phyloP scores from a whole-genome alignment of 2,888 invertebrate genomes.

The Sesamia inferens region DNA sequence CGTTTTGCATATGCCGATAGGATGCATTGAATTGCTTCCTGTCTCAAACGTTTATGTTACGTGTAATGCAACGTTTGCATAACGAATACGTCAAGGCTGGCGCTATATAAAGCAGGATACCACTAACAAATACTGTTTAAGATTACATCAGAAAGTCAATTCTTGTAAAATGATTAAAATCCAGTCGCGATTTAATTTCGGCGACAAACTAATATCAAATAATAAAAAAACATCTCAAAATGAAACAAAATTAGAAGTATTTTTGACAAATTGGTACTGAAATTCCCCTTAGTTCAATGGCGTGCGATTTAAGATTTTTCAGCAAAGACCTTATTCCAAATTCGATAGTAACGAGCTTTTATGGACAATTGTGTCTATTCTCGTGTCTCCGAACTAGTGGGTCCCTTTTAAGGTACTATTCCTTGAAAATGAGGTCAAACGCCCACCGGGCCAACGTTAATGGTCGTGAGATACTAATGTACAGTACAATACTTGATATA shows the following conservation, averaged over 20 bases:
- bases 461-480: constrained; percentile 76
- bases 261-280: too few species aligned
- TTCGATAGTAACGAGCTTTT: constrained; percentile 70
- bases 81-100: constrained; percentile 62
- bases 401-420: constrained; percentile 79
- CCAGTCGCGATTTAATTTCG: too few species aligned
- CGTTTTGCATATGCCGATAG: constrained; percentile 74
- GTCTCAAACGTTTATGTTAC: constrained; percentile 73
- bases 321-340: constrained; percentile 47
- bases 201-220: too few species aligned
- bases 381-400: constrained; percentile 75
- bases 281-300: constrained; percentile 48
- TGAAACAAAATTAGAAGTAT: too few species aligned
- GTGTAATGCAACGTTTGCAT: constrained; percentile 67
- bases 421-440: constrained; percentile 76
- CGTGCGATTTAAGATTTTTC: constrained; percentile 28
- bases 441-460: constrained; percentile 78
- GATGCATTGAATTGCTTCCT: constrained; percentile 75
- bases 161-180: too few species aligned
- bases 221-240: too few species aligned
- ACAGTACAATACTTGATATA: constrained; percentile 68
- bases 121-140: constrained; percentile 49
- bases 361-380: constrained; percentile 73
- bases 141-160: constrained; percentile 44
- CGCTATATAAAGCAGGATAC: constrained; percentile 23